Percentiles rank a stretch among this genome's conserved stretches.
phyloP scores from a whole-genome alignment of 2,888 invertebrate species.

The Polydrusus tereticollis region DNA sequence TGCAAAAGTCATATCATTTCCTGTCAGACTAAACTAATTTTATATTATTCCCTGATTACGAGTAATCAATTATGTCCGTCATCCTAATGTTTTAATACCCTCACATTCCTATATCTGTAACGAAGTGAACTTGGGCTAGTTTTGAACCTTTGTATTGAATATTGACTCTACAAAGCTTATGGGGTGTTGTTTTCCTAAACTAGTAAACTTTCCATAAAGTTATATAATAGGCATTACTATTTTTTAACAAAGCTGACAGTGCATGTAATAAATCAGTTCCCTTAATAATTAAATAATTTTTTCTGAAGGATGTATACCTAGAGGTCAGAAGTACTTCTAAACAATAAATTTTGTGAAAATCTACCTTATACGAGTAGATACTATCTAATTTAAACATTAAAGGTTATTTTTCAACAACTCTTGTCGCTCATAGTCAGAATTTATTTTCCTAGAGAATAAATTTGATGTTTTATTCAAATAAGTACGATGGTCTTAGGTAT shows the following conservation, averaged over 20 bases:
- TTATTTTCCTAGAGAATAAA: background rate
- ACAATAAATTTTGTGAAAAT: conserved; percentile 17
- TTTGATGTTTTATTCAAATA: background rate
- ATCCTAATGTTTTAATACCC: no score
- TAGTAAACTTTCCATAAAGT: background rate
- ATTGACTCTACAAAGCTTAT: no score
- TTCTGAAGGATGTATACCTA: conserved; percentile 11
- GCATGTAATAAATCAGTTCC: no score
- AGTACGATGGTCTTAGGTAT: no score
- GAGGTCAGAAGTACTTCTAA: conserved; percentile 2
- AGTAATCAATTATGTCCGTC: no score
- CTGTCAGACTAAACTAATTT: no score
- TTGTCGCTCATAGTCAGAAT: background rate
- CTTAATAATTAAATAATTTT: conserved; percentile 16
- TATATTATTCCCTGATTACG: no score
- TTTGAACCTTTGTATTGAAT: no score
- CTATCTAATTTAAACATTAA: background rate
- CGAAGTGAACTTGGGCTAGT: no score
- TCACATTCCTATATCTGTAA: no score
- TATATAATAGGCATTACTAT: conserved; percentile 32
- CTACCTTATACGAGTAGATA: background rate
- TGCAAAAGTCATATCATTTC: no score
- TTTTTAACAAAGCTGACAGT: no score
- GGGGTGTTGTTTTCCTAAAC: conserved; percentile 6
- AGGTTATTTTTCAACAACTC: background rate